Conservation (phyloP, 2,113 vertebrate species). For the Crotalus horridus region DNA sequence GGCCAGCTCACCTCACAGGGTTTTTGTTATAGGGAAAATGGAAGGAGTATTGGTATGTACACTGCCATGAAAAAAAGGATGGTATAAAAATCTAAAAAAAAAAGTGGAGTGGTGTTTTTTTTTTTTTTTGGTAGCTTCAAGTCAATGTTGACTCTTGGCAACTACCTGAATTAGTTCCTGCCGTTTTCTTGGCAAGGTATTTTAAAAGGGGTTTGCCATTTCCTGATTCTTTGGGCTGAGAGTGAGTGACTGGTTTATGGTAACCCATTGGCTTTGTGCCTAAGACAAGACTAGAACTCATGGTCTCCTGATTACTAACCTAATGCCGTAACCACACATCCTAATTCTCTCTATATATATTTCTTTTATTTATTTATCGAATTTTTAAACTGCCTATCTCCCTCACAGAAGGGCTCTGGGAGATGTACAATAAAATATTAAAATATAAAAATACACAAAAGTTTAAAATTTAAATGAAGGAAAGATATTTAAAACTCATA, state of each 20-base stretch:
- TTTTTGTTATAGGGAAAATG: background rate
- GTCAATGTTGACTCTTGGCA: background rate
- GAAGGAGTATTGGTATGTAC: background rate
- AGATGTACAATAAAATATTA: background rate
- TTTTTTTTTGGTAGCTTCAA: background rate
- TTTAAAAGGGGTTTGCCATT: background rate
- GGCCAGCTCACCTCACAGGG: background rate
- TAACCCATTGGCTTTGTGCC: background rate
- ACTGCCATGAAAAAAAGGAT: background rate
- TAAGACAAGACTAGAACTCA: background rate
- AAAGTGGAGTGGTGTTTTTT: background rate
- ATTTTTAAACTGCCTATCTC: background rate
- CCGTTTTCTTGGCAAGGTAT: background rate
- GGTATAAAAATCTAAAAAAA: background rate
- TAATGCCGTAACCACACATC: background rate
- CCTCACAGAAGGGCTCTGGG: background rate
- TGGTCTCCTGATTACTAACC: background rate
- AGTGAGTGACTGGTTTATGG: background rate
- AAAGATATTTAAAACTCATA: background rate
- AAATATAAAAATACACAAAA: background rate
- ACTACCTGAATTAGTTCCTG: background rate
- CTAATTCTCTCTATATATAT: background rate
- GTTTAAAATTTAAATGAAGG: background rate
- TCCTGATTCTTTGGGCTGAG: background rate
- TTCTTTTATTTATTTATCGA: background rate